Percentiles rank a stretch among this genome's conserved stretches.
Conservation (phyloP, 2,113 vertebrate species). For the Pycnonotus jocosus region DNA sequence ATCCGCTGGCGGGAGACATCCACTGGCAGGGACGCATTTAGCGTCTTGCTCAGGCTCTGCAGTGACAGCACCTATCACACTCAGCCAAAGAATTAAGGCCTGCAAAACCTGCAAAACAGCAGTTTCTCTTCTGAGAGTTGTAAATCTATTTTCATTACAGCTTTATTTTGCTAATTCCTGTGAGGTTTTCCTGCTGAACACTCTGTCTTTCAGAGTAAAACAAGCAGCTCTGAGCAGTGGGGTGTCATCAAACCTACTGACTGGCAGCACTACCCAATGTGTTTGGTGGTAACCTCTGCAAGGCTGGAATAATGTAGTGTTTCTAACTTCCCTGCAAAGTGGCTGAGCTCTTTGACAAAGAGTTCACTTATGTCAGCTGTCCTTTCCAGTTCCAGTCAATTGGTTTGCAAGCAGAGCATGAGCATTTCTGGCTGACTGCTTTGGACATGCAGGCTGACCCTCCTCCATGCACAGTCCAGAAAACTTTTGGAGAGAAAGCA, state of each 20-base stretch:
- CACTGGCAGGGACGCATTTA: background rate
- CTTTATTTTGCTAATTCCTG: background rate
- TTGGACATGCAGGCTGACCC: background rate
- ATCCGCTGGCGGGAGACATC: background rate
- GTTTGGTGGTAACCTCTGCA: background rate
- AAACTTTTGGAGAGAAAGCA: background rate
- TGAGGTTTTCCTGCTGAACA: background rate
- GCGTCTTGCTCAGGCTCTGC: background rate
- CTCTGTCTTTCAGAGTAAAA: background rate
- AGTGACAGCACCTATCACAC: background rate
- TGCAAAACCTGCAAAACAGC: background rate
- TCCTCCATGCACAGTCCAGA: background rate
- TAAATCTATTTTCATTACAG: background rate
- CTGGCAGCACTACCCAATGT: background rate
- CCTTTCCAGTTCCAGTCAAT: slow-evolving; percentile 9
- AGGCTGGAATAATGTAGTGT: background rate
- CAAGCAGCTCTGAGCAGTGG: background rate
- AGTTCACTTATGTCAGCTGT: slow-evolving; percentile 10
- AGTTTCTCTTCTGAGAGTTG: background rate
- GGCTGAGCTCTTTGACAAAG: background rate
- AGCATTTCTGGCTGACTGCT: background rate
- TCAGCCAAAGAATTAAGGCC: background rate
- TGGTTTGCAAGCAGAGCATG: slow-evolving; percentile 11
- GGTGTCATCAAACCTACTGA: background rate
- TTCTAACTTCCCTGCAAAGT: background rate